Base-by-base conservation (phyloP, 2,888 invertebrate species). In the Octodonta nipae region DNA sequence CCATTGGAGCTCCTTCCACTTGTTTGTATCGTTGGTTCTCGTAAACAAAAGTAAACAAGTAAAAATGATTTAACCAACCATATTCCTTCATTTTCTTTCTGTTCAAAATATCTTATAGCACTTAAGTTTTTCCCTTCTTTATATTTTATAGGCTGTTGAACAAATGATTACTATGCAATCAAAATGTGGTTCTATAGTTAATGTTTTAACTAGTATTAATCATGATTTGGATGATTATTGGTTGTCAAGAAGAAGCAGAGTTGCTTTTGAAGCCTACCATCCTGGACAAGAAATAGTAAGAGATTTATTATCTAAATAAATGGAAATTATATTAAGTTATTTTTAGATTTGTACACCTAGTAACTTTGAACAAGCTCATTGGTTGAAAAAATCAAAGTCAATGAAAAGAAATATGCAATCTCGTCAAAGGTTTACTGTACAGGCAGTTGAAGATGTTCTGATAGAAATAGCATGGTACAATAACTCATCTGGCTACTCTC, bases 391-490 rank as follows among this genome's bases (percentile, higher is more conserved):
- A 42, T 76, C 81, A 5, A 79, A 81, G 56, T 73, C 77, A 40
- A 74, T 84, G 70, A 79, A 78, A 51, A 47, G 55, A 22, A 54
- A 53, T 33, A 53, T 58, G 42, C 51, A 55, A 30, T 49, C 47
- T 8, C 38, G 55, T 13, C 60, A 60, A 38, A 41, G 56, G 68
- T 82, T 85, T 44, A 78, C 79, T 3, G 84, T 92, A 11, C 84
- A 87, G 55, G 77, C 80, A 30, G 80, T 91, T 5, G 73, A 81
- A 53, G 80, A 85, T 2, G 75, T 78, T 40, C 74, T 78, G 43
- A 76, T 91, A 11, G 82, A 79, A 47, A 85, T 92, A 1, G 80
- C 82, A 49, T 91, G 91, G 89, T 81, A 72, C 42, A 64, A 63
- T 26, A 63, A 69, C 2, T 68, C 69, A 26, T 58, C 63, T 12